A percentile compares a stretch with the other conserved stretches of the same genome.
Conservation (phyloP, 2,888 invertebrate genomes). For the Tenodera sinensis region DNA sequence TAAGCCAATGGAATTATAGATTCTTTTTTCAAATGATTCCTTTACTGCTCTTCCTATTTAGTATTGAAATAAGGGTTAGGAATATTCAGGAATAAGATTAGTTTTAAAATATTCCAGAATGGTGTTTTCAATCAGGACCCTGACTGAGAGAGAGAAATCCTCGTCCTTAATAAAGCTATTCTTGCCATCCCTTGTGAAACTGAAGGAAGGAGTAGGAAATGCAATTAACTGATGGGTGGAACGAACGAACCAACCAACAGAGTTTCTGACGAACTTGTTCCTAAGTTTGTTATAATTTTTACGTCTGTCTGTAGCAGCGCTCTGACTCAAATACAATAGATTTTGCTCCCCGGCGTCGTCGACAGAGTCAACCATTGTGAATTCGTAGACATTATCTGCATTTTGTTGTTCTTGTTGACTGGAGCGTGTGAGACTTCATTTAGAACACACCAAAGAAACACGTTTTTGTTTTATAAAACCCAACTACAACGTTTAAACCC, state of each 20-base stretch:
- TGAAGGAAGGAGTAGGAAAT: neutral
- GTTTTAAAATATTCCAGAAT: neutral
- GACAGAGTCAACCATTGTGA: neutral
- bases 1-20: too few relatives aligned
- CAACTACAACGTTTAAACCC: too few relatives aligned
- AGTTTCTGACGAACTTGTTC: neutral
- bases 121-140: neutral
- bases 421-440: neutral
- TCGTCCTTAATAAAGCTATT: neutral
- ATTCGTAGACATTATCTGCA: neutral
- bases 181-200: neutral
- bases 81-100: neutral
- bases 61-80: too few relatives aligned
- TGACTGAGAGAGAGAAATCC: too few relatives aligned
- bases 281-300: neutral
- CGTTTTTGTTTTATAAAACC: too few relatives aligned
- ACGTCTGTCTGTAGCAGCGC: neutral
- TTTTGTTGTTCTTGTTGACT: neutral
- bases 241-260: too few relatives aligned
- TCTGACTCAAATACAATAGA: neutral
- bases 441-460: neutral
- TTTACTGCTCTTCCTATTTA: too few relatives aligned
- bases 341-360: neutral
- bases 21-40: too few relatives aligned
- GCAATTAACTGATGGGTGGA: neutral